Evolutionary conservation across 2,113 vertebrate species (phyloP).

Genomic region (Cyanistes caeruleus): DNA sequence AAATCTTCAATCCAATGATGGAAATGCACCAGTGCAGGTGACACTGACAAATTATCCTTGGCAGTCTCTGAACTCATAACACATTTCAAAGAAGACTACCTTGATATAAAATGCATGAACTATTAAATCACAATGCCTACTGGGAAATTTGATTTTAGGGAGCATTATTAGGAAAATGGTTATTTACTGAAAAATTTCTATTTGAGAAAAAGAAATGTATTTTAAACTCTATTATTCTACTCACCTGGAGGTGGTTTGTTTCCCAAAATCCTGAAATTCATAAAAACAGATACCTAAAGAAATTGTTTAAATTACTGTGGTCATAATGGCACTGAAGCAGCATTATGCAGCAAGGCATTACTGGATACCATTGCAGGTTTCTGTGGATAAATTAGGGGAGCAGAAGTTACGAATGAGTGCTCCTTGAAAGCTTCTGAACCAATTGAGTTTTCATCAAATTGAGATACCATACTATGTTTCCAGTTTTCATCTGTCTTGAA

Average conservation of each 20-base stretch:
- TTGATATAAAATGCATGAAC: constrained; percentile 45
- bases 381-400: not conserved
- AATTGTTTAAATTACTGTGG: not conserved
- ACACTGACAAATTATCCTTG: constrained; percentile 67
- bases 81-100: constrained; percentile 48
- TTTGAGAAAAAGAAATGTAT: not conserved
- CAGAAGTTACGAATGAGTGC: not conserved
- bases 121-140: constrained; percentile 31
- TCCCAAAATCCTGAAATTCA: constrained; percentile 7
- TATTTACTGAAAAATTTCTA: not conserved
- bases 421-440: constrained; percentile 34
- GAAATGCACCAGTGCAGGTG: constrained; percentile 54
- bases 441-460: constrained; percentile 51
- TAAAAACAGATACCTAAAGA: not conserved
- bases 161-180: not conserved
- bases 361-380: not conserved
- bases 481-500: constrained; percentile 48
- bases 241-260: not conserved
- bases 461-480: constrained; percentile 47
- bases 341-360: not conserved
- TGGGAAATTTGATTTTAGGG: constrained; percentile 29
- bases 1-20: constrained; percentile 78
- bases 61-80: constrained; percentile 52
- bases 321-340: not conserved
- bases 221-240: not conserved